Conservation (phyloP, 2,888 invertebrate genomes). For the Rotaria sp. region DNA sequence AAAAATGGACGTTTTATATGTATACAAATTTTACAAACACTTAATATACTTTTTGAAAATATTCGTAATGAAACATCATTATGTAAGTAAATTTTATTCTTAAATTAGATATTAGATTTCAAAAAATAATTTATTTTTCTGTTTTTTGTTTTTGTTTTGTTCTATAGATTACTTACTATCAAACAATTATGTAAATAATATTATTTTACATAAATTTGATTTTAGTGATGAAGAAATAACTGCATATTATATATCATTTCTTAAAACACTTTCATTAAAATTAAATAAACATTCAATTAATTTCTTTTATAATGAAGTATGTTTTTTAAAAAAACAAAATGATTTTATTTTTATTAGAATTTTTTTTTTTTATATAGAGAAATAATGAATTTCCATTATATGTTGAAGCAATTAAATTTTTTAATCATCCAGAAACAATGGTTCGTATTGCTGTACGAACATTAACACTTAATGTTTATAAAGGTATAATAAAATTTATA, state of each 20-base stretch:
- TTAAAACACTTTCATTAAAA: constrained; percentile 93
- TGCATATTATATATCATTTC: constrained; percentile 98
- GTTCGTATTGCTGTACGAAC: constrained; percentile 98
- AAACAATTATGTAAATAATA: constrained; percentile 98
- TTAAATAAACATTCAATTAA: constrained; percentile 95
- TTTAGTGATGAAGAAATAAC: constrained; percentile 97
- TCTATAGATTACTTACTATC: constrained; percentile 86
- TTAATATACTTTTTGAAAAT: constrained; percentile 98
- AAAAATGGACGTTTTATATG: constrained; percentile 93
- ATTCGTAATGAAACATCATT: constrained; percentile 95
- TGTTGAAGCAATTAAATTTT: constrained; percentile 97
- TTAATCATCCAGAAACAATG: constrained; percentile 97
- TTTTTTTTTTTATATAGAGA: constrained; percentile 62
- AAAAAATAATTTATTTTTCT: neutral
- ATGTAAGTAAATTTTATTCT: constrained; percentile 66
- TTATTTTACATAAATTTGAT: constrained; percentile 98
- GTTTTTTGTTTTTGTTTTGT: neutral
- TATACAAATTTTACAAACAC: constrained; percentile 89
- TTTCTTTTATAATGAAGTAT: constrained; percentile 94
- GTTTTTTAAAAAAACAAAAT: neutral
- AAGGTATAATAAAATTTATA: constrained; percentile 39
- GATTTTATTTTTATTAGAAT: neutral
- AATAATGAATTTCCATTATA: constrained; percentile 98
- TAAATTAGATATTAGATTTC: neutral
- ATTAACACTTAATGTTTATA: constrained; percentile 88